Evolutionary conservation across 1,140 invertebrate species (phyloP).

Genomic region (Aphelenchoides avenae): DNA sequence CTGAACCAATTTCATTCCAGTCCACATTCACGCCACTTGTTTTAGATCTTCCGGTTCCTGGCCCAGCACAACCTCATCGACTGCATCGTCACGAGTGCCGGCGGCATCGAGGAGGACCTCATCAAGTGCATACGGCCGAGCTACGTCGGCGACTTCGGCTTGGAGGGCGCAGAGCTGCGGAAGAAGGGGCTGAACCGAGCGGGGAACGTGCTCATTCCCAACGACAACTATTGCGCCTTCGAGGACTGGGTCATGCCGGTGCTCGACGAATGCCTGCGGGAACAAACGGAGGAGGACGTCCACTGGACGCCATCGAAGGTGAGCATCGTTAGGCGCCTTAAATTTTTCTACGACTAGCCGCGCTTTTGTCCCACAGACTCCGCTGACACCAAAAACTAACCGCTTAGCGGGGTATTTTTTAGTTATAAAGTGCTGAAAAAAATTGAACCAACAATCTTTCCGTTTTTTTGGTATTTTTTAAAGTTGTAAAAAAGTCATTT

Average conservation of each 20-base stretch:
- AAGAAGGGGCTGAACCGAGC: constrained; percentile 90
- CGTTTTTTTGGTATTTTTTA: no score
- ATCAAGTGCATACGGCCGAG: constrained; percentile 96
- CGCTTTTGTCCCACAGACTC: no score
- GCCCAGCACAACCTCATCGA: constrained; percentile 88
- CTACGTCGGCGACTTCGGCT: constrained; percentile 70
- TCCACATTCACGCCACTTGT: no score
- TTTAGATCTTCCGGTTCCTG: constrained; percentile 66
- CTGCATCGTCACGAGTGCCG: constrained; percentile 92
- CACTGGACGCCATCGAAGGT: constrained; percentile 78
- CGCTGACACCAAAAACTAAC: no score
- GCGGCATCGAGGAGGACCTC: constrained; percentile 96
- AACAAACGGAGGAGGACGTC: constrained; percentile 72
- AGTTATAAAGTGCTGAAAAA: no score
- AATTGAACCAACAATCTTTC: no score
- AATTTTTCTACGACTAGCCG: no score
- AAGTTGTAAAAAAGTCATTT: no score
- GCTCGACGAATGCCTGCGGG: constrained; percentile 80
- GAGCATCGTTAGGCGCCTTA: no score
- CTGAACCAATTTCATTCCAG: no score
- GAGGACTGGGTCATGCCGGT: constrained; percentile 96
- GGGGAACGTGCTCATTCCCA: constrained; percentile 93
- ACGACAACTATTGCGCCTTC: constrained; percentile 96
- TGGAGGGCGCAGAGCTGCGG: constrained; percentile 65
- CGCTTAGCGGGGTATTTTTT: no score